Evolutionary conservation across 2,888 invertebrate genomes (phyloP).

Genomic region (Callinectes sapidus): DNA sequence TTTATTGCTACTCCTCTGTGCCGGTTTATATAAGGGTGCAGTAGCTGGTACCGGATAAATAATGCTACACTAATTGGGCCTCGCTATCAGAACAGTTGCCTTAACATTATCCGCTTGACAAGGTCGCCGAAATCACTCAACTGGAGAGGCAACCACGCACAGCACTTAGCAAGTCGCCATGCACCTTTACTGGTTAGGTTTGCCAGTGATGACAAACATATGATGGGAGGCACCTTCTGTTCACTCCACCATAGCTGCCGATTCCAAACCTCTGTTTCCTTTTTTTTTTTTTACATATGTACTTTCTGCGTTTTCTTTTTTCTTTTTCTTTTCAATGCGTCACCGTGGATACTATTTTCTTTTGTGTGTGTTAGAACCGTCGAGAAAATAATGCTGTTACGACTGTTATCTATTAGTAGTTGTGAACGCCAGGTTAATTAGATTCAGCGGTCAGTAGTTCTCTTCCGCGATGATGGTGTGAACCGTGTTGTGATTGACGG

Average conservation of each 20-base stretch:
- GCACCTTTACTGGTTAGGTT: background rate
- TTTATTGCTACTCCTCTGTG: background rate
- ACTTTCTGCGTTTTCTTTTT: no score
- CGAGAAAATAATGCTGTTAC: no score
- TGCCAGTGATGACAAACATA: background rate
- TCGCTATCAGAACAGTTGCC: background rate
- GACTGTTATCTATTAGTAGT: no score
- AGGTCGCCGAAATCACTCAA: background rate
- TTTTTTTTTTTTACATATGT: no score
- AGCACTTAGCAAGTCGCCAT: background rate
- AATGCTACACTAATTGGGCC: background rate
- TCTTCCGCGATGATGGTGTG: no score
- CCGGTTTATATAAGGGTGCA: background rate
- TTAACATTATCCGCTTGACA: background rate
- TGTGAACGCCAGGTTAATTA: no score
- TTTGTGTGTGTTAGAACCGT: no score
- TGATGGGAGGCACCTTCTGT: background rate
- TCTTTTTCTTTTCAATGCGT: no score
- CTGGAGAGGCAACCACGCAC: background rate
- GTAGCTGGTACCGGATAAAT: background rate
- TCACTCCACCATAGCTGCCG: background rate
- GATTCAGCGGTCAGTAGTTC: no score
- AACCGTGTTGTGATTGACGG: no score
- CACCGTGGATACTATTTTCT: no score
- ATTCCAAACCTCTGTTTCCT: no score